These are phyloP conservation scores for Octodon degus DNA, from an alignment of 2,113 vertebrate species.

Conservation along the genomic window DNA sequence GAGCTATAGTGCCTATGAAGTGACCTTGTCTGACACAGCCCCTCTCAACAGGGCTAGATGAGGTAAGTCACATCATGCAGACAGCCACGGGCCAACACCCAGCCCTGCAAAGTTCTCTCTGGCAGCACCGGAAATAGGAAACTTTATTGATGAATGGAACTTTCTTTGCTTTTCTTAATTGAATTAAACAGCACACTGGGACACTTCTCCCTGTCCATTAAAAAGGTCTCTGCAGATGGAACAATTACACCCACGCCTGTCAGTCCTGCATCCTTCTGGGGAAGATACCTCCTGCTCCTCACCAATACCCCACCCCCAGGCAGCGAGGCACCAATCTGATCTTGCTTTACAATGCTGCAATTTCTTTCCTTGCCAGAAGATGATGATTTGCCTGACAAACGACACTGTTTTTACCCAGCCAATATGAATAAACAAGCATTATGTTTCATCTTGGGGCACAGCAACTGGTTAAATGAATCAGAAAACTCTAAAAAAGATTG, in stretches of 20 bases:
- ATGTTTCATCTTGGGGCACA: conserved; percentile 80
- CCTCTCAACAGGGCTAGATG: neutral
- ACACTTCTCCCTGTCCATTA: conserved; percentile 44
- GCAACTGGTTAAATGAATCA: conserved; percentile 86
- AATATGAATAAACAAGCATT: conserved; percentile 82
- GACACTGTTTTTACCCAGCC: conserved; percentile 67
- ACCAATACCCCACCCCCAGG: conserved; percentile 77
- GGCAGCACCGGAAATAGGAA: neutral
- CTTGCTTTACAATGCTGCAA: conserved; percentile 4
- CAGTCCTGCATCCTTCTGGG: neutral
- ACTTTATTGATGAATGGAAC: conserved; percentile 73
- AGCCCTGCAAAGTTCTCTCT: neutral
- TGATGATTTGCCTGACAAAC: conserved; percentile 77
- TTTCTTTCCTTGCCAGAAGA: conserved; percentile 61
- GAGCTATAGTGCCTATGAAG: conserved; percentile 1
- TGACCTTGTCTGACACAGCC: neutral
- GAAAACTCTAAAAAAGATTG: conserved; percentile 84
- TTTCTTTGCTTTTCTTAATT: conserved; percentile 69
- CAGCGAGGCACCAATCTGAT: conserved; percentile 22
- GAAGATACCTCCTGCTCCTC: neutral
- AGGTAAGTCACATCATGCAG: neutral
- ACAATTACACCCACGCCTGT: conserved; percentile 56
- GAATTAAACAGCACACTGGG: conserved; percentile 75
- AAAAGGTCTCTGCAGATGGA: conserved; percentile 63
- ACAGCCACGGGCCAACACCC: neutral